phyloP scores from a whole-genome alignment of 1,140 invertebrate species.

The Batillaria attramentaria region DNA sequence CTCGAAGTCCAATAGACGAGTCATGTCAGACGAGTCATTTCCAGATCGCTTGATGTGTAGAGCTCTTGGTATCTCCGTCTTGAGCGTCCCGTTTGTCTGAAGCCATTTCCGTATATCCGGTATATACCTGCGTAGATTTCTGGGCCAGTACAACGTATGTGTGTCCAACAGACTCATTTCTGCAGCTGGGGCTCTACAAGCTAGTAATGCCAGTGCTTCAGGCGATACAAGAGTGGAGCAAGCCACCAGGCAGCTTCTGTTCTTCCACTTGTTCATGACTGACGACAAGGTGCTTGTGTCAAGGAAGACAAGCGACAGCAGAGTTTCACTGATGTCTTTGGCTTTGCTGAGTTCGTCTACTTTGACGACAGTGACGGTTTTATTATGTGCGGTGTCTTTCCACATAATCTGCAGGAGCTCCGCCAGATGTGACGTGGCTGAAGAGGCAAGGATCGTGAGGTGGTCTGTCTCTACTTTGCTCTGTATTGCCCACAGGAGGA shows the following conservation, averaged over 20 bases:
- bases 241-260: conserved; percentile 4
- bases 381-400: no score
- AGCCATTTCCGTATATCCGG: neutral
- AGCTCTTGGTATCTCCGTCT: neutral
- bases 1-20: neutral
- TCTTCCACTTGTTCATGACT: conserved; percentile 20
- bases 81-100: neutral
- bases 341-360: no score
- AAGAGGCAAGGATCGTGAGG: no score
- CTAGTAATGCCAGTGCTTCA: neutral
- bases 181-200: conserved; percentile 5
- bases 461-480: no score
- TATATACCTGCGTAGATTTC: neutral
- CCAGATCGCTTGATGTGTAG: neutral
- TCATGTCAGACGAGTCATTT: no score
- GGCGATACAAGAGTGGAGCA: neutral
- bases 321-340: no score
- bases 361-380: no score
- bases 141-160: conserved; percentile 15
- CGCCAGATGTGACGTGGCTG: no score
- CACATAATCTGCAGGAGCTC: no score
- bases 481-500: no score
- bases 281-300: no score
- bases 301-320: no score
- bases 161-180: conserved; percentile 30